Conservation (phyloP, 1,140 invertebrate species). For the Sycophaga agraensis region DNA sequence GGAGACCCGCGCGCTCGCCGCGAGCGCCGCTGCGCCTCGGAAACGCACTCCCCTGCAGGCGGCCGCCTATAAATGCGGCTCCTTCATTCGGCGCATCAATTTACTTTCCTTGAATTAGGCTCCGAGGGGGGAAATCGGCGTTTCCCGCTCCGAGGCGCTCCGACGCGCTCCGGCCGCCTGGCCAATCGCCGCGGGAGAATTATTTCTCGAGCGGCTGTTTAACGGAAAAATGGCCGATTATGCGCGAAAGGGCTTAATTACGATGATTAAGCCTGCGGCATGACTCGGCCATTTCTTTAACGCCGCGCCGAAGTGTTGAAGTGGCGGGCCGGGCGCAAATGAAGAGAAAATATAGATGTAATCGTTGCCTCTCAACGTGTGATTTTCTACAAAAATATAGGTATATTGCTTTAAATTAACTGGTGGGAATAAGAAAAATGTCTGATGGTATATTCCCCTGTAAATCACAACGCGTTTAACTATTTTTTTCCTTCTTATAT, state of each 20-base stretch:
- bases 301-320: not conserved
- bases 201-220: conserved; percentile 9
- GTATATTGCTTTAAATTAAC: not conserved
- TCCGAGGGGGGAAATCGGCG: no score
- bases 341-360: conserved; percentile 15
- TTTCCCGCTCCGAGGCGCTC: no score
- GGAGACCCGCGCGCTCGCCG: no score
- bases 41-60: no score
- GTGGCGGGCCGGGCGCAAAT: conserved; percentile 5
- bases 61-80: no score
- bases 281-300: conserved; percentile 13
- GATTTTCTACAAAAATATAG: conserved; percentile 6
- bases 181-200: not conserved
- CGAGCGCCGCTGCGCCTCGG: no score
- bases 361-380: not conserved
- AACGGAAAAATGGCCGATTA: conserved; percentile 12
- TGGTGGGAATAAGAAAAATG: not conserved
- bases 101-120: no score
- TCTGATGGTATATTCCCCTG: no score
- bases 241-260: conserved; percentile 16
- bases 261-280: conserved; percentile 2
- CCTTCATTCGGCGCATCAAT: no score
- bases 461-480: no score
- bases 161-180: no score
- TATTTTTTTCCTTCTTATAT: no score